These are phyloP conservation scores for Phalacrocorax aristotelis DNA, from an alignment of 2,113 vertebrate species.

Conservation along the genomic window DNA sequence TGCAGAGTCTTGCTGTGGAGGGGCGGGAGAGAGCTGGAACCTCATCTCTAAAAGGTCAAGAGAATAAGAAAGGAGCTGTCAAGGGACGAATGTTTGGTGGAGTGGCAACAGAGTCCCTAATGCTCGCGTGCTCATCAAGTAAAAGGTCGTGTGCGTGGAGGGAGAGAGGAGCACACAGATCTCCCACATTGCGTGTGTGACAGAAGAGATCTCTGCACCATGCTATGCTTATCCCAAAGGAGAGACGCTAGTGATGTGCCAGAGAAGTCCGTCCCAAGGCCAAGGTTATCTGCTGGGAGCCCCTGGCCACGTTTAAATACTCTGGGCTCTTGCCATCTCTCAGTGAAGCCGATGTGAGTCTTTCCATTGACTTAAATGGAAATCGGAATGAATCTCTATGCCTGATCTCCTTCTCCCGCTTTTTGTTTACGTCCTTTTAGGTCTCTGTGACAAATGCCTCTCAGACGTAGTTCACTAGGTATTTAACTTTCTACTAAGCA, in stretches of 20 bases:
- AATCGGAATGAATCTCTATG: background rate
- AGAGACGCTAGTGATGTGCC: background rate
- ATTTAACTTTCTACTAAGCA: background rate
- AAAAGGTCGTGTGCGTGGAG: rapidly evolving
- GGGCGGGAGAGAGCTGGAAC: background rate
- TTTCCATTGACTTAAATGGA: background rate
- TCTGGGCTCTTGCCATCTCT: background rate
- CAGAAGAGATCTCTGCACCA: background rate
- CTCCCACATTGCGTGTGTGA: background rate
- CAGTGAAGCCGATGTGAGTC: background rate
- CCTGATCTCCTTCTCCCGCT: background rate
- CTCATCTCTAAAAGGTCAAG: background rate
- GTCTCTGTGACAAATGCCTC: background rate
- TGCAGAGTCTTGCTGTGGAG: background rate
- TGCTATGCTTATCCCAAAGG: background rate
- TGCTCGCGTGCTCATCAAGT: rapidly evolving
- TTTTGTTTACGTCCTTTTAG: background rate
- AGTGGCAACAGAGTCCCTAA: background rate
- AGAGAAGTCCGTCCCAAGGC: background rate
- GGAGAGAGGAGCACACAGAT: background rate
- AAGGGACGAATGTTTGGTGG: rapidly evolving
- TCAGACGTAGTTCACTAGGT: background rate
- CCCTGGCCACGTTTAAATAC: background rate
- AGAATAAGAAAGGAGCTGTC: background rate
- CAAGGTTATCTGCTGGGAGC: background rate